Evolutionary conservation across 2,797 vertebrate genomes (phyloP), one percentile per base, ranked within the genome.

Genomic region (Arremon aurantiirostris): DNA sequence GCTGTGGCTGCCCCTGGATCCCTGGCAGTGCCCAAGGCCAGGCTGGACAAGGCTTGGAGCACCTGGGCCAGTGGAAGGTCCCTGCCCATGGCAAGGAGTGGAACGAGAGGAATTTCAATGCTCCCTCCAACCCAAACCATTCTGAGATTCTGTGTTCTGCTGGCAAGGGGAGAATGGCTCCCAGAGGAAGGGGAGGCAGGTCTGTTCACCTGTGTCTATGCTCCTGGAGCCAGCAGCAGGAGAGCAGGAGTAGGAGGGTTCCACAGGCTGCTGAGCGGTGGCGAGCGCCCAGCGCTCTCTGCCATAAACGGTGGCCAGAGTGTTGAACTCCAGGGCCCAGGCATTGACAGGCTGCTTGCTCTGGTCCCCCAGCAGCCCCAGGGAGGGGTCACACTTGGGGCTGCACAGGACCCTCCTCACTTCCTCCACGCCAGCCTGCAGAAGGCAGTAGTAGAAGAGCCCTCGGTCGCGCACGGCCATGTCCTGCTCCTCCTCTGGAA

Each of bases 401-500:
- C 98, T 98, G 37, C 98, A 98, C 39, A 99, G 96, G 56, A 99
- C 96, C 30, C 80, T 95, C 24, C 96, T 98, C 11, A 98, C 98
- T 57, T 99, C 97, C 42, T 98, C 98, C 53, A 98, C 95, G 37
- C 99, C 99, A 56, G 97, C 92, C 76, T 98, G 98, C 95, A 99
- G 97, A 53, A 99, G 98, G 82, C 98, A 98, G 86, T 99, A 99
- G 97, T 98, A 99, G 94, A 99, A 98, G n/a, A 99, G 96, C 0
- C 98, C 99, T 32, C 98, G 98, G 97, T 99, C 99, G 3, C 98
- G 98, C 14, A 99, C 98, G 3, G 98, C 98, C 99, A 99, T 98
- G 80, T 99, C 98, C 19, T 96, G 98, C 96, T 99, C 99, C 96
- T 99, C 99, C 97, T 99, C 99, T 98, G 93, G 52, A 93, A 89